A percentile compares a stretch with the other conserved stretches of the same genome.
Evolutionary conservation across 2,888 invertebrate genomes (phyloP).

Genomic region (Chydorus sphaericus): DNA sequence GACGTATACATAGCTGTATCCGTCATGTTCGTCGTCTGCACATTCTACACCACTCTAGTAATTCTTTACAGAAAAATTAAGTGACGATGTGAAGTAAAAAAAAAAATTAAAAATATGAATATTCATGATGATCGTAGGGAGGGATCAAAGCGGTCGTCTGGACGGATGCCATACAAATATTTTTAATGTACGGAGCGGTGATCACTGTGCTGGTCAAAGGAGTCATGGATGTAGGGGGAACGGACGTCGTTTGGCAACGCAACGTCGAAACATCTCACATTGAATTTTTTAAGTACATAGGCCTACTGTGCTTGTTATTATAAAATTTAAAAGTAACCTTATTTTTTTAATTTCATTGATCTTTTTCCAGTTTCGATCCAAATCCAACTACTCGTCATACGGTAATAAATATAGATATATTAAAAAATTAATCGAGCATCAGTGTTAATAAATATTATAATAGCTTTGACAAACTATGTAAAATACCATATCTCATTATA

Average conservation of each 20-base stretch:
- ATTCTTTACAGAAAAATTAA: too few relatives aligned
- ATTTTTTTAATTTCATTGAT: constrained; percentile 5
- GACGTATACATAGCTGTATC: constrained; percentile 31
- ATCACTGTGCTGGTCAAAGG: constrained; percentile 33
- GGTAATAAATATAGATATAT: too few relatives aligned
- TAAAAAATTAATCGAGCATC: too few relatives aligned
- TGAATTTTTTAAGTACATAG: constrained; percentile 63
- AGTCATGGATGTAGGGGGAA: constrained; percentile 40
- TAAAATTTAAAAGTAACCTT: neutral
- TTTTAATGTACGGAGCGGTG: constrained; percentile 49
- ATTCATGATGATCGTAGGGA: too few relatives aligned
- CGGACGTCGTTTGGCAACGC: constrained; percentile 46
- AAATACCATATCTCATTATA: too few relatives aligned
- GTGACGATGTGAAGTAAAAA: too few relatives aligned
- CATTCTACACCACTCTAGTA: constrained; percentile 32
- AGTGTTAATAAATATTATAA: too few relatives aligned
- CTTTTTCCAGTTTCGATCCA: constrained; percentile 49
- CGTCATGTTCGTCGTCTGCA: constrained; percentile 32
- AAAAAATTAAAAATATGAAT: too few relatives aligned
- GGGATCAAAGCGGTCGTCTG: constrained; percentile 87
- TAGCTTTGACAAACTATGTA: too few relatives aligned
- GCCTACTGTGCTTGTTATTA: too few relatives aligned
- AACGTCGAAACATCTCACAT: constrained; percentile 47
- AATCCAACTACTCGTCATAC: constrained; percentile 72
- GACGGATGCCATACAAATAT: constrained; percentile 75